These are phyloP conservation scores for Hylomyscus alleni DNA, from an alignment of 2,797 vertebrate species.

Conservation along the genomic window DNA sequence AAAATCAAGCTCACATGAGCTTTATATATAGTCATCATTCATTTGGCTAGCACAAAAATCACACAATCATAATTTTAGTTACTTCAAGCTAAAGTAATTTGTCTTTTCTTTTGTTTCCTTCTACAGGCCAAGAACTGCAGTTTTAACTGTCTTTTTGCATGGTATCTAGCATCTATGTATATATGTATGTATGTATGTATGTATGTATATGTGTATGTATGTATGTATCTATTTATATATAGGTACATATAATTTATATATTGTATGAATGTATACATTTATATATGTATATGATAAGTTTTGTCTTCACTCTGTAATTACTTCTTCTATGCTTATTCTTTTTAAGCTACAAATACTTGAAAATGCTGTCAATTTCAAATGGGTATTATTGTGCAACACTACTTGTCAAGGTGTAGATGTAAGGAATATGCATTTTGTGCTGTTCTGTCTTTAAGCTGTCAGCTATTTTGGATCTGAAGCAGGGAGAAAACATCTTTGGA, in stretches of 20 bases:
- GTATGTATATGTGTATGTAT: background rate
- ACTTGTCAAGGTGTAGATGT: background rate
- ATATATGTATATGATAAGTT: background rate
- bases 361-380: background rate
- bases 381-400: background rate
- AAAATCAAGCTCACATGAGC: background rate
- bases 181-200: background rate
- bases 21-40: background rate
- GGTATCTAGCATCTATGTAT: background rate
- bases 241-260: background rate
- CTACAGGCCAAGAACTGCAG: background rate
- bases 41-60: conserved; percentile 10
- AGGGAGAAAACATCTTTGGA: background rate
- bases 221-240: background rate
- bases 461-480: background rate
- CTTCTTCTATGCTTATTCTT: background rate
- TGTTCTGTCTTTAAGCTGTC: background rate
- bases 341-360: background rate
- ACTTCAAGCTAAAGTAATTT: background rate
- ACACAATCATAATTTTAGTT: background rate
- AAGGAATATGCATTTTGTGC: background rate
- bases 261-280: background rate
- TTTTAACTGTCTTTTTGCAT: background rate
- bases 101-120: conserved; percentile 25
- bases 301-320: background rate